Evolutionary conservation across 2,888 invertebrate species (phyloP).

Genomic region (Elysia crispata): DNA sequence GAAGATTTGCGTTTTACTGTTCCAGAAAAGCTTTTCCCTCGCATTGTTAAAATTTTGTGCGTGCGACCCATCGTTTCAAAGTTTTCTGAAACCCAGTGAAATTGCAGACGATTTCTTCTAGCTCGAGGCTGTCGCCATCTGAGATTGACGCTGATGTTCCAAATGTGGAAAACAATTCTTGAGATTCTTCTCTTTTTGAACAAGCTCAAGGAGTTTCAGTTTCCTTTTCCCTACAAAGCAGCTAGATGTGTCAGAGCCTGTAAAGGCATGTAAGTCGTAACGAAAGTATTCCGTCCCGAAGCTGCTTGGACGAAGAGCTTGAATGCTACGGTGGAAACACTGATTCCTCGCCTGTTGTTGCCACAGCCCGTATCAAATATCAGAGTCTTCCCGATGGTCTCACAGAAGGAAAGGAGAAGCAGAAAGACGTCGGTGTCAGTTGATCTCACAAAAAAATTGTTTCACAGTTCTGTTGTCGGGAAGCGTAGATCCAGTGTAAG

Average conservation of each 20-base stretch:
- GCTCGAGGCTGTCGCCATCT: too few species aligned
- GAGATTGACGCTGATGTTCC: too few species aligned
- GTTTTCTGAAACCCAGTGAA: too few species aligned
- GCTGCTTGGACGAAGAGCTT: not conserved
- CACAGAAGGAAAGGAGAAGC: too few species aligned
- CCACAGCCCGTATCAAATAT: not conserved
- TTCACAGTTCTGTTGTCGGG: not conserved
- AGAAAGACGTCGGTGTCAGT: not conserved
- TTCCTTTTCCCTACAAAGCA: not conserved
- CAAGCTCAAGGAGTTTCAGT: not conserved
- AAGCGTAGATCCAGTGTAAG: not conserved
- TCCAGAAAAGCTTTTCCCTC: not conserved
- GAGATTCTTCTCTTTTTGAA: too few species aligned
- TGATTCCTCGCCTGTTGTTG: not conserved
- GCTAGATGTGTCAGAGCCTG: not conserved
- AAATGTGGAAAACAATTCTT: too few species aligned
- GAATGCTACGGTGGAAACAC: not conserved
- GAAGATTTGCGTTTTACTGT: too few species aligned
- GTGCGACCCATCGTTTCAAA: too few species aligned
- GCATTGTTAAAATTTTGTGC: not conserved
- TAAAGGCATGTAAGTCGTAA: not conserved
- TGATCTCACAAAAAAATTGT: not conserved
- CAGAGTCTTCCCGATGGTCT: too few species aligned
- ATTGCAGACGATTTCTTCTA: too few species aligned
- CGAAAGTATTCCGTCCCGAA: not conserved